These are phyloP conservation scores for Phoronis australis DNA, from an alignment of 2,888 invertebrate species.

Conservation along the genomic window DNA sequence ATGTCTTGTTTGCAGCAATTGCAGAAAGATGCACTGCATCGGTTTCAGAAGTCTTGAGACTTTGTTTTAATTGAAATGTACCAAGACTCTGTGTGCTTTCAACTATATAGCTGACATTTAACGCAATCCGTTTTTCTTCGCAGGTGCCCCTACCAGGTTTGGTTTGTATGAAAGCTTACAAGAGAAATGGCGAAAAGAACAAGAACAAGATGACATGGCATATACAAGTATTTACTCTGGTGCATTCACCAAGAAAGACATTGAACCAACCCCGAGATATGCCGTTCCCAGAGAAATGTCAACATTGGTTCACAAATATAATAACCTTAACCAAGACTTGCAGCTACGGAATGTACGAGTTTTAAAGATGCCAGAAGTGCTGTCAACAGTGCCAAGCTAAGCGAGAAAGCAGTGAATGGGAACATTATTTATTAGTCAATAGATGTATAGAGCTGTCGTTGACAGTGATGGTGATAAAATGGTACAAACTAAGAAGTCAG, in stretches of 20 bases:
- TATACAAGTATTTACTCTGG: slow-evolving; percentile 24
- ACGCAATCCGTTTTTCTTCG: slow-evolving; percentile 8
- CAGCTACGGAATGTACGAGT: slow-evolving; percentile 25
- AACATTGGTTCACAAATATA: slow-evolving; percentile 34
- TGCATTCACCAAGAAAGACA: neutral
- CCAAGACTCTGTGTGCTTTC: too few relatives aligned
- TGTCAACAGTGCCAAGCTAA: neutral
- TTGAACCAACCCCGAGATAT: neutral
- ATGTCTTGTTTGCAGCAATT: neutral
- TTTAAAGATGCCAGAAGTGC: slow-evolving; percentile 29
- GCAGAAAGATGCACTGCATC: neutral
- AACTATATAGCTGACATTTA: too few relatives aligned
- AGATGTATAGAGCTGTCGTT: too few relatives aligned
- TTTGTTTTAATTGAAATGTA: too few relatives aligned
- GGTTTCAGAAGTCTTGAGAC: neutral
- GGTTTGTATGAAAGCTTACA: slow-evolving; percentile 28
- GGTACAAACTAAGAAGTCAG: too few relatives aligned
- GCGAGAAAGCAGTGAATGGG: too few relatives aligned
- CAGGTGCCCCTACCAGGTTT: slow-evolving; percentile 44
- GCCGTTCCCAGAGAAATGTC: slow-evolving; percentile 25
- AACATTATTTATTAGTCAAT: too few relatives aligned
- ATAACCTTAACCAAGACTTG: slow-evolving; percentile 38
- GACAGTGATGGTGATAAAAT: too few relatives aligned
- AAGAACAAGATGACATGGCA: slow-evolving; percentile 30
- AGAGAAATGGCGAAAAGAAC: slow-evolving; percentile 22